These are phyloP conservation scores for Papilio polytes DNA, from an alignment of 1,140 invertebrate genomes.

Conservation along the genomic window DNA sequence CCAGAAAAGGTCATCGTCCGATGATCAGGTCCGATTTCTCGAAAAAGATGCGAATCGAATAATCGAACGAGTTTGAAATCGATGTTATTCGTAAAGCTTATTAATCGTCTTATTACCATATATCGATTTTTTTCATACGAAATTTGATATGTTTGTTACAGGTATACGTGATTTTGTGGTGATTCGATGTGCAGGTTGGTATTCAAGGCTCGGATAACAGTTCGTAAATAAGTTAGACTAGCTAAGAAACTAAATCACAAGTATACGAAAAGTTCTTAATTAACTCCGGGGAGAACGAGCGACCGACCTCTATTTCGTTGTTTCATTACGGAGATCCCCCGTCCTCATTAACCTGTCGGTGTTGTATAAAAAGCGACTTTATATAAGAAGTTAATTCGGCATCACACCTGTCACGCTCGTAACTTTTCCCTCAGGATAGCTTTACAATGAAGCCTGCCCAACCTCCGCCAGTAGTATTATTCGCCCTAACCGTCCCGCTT, in stretches of 20 bases:
- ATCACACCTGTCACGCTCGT: slow-evolving; percentile 81
- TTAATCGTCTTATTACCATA: neutral
- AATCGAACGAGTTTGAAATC: neutral
- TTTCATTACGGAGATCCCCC: slow-evolving; percentile 70
- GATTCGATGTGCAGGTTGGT: slow-evolving; percentile 60
- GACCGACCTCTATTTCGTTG: slow-evolving; percentile 48
- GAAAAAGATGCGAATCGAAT: neutral
- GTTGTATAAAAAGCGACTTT: slow-evolving; percentile 77
- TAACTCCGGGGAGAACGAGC: slow-evolving; percentile 50
- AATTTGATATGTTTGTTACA: neutral
- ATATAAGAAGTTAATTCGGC: slow-evolving; percentile 80
- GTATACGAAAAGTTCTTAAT: slow-evolving; percentile 58
- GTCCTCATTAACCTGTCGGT: slow-evolving; percentile 72
- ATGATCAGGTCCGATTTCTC: slow-evolving; percentile 13
- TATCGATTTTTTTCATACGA: neutral
- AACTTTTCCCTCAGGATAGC: slow-evolving; percentile 74
- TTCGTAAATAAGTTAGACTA: slow-evolving; percentile 34
- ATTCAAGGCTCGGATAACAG: slow-evolving; percentile 44
- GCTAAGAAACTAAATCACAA: slow-evolving; percentile 51
- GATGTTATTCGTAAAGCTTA: neutral
- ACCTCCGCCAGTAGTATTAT: slow-evolving; percentile 66
- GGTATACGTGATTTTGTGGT: neutral
- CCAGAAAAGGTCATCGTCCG: slow-evolving; percentile 12
- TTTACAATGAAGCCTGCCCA: slow-evolving; percentile 77
- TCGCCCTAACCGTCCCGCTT: slow-evolving; percentile 59